Percentiles rank a stretch among this genome's conserved stretches.
Evolutionary conservation across 2,888 invertebrate genomes (phyloP).

Genomic region (Trachelus tabidus): DNA sequence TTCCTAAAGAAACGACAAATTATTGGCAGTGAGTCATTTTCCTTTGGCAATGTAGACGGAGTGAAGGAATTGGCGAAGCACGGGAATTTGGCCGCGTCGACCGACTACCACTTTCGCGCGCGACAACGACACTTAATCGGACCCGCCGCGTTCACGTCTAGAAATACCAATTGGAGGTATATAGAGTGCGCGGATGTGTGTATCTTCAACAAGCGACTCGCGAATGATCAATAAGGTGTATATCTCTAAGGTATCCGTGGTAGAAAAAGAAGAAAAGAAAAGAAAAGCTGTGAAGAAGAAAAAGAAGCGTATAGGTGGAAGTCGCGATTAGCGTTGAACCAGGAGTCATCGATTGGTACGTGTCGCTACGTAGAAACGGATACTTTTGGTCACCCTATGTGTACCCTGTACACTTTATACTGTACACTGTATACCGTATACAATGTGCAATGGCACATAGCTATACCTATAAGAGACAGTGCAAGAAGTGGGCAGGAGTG

Average conservation of each 20-base stretch:
- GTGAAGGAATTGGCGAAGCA: not conserved
- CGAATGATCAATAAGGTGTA: not conserved
- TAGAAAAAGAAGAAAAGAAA: not conserved
- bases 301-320: not conserved
- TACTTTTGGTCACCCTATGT: conserved; percentile 30
- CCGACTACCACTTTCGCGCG: not conserved
- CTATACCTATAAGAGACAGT: conserved; percentile 47
- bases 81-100: not conserved
- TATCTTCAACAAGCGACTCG: not conserved
- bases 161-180: not conserved
- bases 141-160: not conserved
- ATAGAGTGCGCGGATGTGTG: not conserved
- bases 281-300: not conserved
- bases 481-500: conserved; percentile 60
- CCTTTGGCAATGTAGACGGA: not conserved
- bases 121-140: not conserved
- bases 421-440: conserved; percentile 15
- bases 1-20: not conserved
- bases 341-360: conserved; percentile 6
- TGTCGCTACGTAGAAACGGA: conserved; percentile 30
- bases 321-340: not conserved
- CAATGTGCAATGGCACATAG: conserved; percentile 31
- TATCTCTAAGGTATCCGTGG: not conserved
- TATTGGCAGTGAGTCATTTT: not conserved
- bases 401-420: not conserved